Base-by-base conservation (phyloP, 2,888 invertebrate genomes). In the Microplitis deprimator region DNA sequence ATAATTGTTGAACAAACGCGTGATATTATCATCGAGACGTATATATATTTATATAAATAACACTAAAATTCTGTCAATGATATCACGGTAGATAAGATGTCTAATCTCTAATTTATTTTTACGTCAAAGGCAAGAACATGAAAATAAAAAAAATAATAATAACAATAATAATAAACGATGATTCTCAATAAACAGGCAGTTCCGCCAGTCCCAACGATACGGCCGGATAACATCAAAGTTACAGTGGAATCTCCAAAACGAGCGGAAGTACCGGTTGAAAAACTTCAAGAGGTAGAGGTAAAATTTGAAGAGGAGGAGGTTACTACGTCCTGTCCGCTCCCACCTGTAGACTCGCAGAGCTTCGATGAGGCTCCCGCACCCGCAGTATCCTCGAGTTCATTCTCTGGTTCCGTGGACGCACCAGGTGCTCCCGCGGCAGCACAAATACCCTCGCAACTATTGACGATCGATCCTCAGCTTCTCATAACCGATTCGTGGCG, bases 401-500 rank as follows among this genome's bases (percentile, higher is more conserved):
- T 77, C 73, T 67, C 73, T 40, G 77, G 81, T 70, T 62, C 75
- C n/a, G 62, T 75, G 62, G 77, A 76, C 72, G 77, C 83, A 10
- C 83, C 83, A 73, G 62, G 10, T 79, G 75, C 74, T 83, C 38
- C 81, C 80, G 17, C 81, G 80, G 59, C 82, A 29, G 29, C 29
- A 29, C 29, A 29, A 29, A 29, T 29, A 29, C 29, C 29, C 29
- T 29, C 29, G 29, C 29, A 29, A 29, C 29, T 29, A 29, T 29
- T 29, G 4, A 29, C 29, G 29, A 29, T 50, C 75, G 83, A 83
- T 69, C 85, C 85, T 10, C 84, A 85, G 72, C 84, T 88, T 68
- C 83, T 90, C 79, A 89, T 90, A 75, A 90, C 90, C 64, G 90
- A 90, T 77, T 90, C 90, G 29, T 90, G 90, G 90, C 86, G 88